Evolutionary conservation across 2,888 invertebrate genomes (phyloP).

Genomic region (Idaea aversata): DNA sequence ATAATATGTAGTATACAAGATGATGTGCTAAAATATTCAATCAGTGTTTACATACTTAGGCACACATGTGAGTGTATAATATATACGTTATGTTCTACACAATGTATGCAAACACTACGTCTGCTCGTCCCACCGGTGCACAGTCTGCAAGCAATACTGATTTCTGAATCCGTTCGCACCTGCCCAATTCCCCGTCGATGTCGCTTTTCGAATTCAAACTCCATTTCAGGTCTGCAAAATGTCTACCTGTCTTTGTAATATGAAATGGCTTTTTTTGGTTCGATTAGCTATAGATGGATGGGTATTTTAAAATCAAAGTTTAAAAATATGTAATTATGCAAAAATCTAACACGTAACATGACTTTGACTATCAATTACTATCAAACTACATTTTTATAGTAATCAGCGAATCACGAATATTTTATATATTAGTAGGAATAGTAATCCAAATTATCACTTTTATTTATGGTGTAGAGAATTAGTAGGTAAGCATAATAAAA

Average conservation of each 20-base stretch:
- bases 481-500: too few relatives aligned
- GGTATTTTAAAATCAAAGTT: background rate
- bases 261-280: background rate
- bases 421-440: too few relatives aligned
- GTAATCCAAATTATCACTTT: too few relatives aligned
- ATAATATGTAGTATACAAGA: background rate
- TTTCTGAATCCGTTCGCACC: slow-evolving; percentile 56
- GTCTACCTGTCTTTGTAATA: slow-evolving; percentile 18
- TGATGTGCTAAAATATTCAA: background rate
- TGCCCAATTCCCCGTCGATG: slow-evolving; percentile 51
- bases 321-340: background rate
- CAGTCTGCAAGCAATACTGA: slow-evolving; percentile 51
- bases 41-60: background rate
- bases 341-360: background rate
- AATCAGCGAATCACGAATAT: too few relatives aligned
- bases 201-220: slow-evolving; percentile 57
- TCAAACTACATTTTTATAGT: too few relatives aligned
- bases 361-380: too few relatives aligned
- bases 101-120: slow-evolving; percentile 27
- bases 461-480: too few relatives aligned
- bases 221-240: slow-evolving; percentile 44
- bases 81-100: slow-evolving; percentile 26
- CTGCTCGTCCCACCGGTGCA: slow-evolving; percentile 48
- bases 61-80: background rate
- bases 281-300: background rate